Evolutionary conservation across 92 coral and sea anemone genomes (phyloP).

Genomic region (Metridium senile): DNA sequence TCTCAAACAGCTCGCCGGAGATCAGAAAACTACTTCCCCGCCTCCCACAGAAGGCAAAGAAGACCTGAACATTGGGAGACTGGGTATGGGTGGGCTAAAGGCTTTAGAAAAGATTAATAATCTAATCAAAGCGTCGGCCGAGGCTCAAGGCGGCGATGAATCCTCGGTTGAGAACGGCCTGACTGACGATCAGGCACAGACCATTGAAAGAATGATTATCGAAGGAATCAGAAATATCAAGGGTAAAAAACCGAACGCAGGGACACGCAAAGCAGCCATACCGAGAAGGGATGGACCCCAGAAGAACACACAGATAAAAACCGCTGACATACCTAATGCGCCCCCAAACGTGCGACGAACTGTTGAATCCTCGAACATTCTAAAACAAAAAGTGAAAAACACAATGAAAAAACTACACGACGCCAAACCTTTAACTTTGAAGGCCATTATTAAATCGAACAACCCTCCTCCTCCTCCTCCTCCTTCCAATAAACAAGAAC

Average conservation of each 20-base stretch:
- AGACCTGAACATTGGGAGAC: slow-evolving; percentile 77
- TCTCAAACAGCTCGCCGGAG: slow-evolving; percentile 75
- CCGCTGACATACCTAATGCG: background rate
- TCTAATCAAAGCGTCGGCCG: slow-evolving; percentile 91
- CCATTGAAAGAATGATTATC: slow-evolving; percentile 95
- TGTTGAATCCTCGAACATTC: background rate
- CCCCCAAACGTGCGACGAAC: background rate
- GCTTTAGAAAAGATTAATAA: slow-evolving; percentile 94
- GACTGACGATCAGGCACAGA: slow-evolving; percentile 95
- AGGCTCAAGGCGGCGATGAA: slow-evolving; percentile 82
- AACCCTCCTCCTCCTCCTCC: background rate
- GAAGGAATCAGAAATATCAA: slow-evolving; percentile 92
- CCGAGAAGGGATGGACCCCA: slow-evolving; percentile 36
- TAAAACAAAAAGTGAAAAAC: slow-evolving; percentile 19
- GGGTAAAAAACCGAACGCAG: slow-evolving; percentile 54
- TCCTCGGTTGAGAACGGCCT: slow-evolving; percentile 69
- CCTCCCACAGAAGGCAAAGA: slow-evolving; percentile 63
- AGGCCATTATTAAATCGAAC: background rate
- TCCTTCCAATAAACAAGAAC: background rate
- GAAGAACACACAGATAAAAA: slow-evolving; percentile 1
- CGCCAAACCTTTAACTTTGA: slow-evolving; percentile 18
- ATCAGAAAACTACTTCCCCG: slow-evolving; percentile 41
- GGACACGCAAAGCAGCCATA: slow-evolving; percentile 65
- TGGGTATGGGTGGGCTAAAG: slow-evolving; percentile 95
- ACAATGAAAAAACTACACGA: slow-evolving; percentile 20